Evolutionary conservation across 2,797 vertebrate genomes (phyloP).

Genomic region (Anableps anableps): DNA sequence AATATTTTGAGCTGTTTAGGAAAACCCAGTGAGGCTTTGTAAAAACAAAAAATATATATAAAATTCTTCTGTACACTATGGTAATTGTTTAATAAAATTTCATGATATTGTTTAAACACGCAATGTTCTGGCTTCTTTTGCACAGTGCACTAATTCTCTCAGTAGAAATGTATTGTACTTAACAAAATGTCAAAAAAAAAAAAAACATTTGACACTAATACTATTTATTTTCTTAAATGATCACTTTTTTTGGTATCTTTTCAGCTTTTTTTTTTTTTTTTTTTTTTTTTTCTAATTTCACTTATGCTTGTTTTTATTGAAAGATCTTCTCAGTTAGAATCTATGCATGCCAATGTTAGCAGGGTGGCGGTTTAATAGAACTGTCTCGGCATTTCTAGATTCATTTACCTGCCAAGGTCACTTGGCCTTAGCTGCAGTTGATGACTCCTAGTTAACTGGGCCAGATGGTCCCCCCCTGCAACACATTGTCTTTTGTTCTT

Average conservation of each 20-base stretch:
- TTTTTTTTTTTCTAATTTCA: conserved; percentile 4
- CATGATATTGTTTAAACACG: not conserved
- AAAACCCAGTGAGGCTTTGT: not conserved
- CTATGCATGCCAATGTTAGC: conserved; percentile 23
- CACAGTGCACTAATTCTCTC: not conserved
- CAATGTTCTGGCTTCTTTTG: not conserved
- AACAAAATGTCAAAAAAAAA: not conserved
- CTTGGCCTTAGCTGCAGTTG: conserved; percentile 70
- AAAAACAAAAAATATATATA: not conserved
- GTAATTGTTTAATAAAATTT: not conserved
- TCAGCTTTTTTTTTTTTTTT: not conserved
- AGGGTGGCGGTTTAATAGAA: conserved; percentile 62
- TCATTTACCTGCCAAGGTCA: conserved; percentile 75
- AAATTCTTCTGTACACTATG: not conserved
- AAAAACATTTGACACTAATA: not conserved
- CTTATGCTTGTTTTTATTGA: conserved; percentile 13
- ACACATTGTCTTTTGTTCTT: conserved; percentile 59
- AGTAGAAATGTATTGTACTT: not conserved
- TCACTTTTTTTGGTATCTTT: not conserved
- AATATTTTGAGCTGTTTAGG: not conserved
- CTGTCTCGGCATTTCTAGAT: conserved; percentile 64
- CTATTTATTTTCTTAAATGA: not conserved
- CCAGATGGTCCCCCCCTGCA: conserved; percentile 80
- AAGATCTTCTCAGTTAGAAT: conserved; percentile 37
- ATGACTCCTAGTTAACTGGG: conserved; percentile 70